Evolutionary conservation across 1,140 invertebrate species (phyloP), one percentile per base, ranked within the genome.

Genomic region (Mya arenaria): DNA sequence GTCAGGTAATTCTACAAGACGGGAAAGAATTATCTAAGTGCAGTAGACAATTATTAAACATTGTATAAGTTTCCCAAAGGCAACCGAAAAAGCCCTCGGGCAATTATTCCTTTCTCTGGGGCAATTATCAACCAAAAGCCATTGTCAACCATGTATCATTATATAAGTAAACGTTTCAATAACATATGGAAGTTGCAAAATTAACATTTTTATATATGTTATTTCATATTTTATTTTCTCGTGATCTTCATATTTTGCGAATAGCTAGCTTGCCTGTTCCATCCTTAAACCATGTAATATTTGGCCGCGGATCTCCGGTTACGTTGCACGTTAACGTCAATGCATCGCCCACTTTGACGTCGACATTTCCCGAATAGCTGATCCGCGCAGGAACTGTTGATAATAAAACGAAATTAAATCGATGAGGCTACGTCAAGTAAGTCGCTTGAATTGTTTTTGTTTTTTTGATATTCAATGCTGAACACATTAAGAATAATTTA

Each of bases 321-420:
- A 63, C 72, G 44, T 62, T 75, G 41, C 72, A 75, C 4, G 30
- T 28, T 41, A 75, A 17, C n/a, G 34, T 39, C 5, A 75, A 36
- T 2, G 5, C 2, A 13, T 75, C 58, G 25, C 30, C 36, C n/a
- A 60, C 72, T 19, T 44, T 44, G 2, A 75, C 72, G 2, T 60
- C 32, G 28, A 63, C 39, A 28, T n/a, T 28, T 19, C 44, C 72
- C 17, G 72, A 63, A 1, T n/a, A 44, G 0, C 17, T 41, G 30
- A 75, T 75, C 39, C 72, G 36, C 17, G 72, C 55, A 2, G 72
- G 72, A 75, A 75, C 72, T 75, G 36, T 44, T 10, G 19, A 44
- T 10, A 10, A 44, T 19, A 44, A 44, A 10, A 72, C 39, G 4
- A 36, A 30, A 65, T 36, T 30, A 36, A 4, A n/a, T 19, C 5